A percentile compares a stretch with the other conserved stretches of the same genome.
phyloP scores from a whole-genome alignment of 53 echinoderm and acorn worm genomes.

The Holothuria scabra region DNA sequence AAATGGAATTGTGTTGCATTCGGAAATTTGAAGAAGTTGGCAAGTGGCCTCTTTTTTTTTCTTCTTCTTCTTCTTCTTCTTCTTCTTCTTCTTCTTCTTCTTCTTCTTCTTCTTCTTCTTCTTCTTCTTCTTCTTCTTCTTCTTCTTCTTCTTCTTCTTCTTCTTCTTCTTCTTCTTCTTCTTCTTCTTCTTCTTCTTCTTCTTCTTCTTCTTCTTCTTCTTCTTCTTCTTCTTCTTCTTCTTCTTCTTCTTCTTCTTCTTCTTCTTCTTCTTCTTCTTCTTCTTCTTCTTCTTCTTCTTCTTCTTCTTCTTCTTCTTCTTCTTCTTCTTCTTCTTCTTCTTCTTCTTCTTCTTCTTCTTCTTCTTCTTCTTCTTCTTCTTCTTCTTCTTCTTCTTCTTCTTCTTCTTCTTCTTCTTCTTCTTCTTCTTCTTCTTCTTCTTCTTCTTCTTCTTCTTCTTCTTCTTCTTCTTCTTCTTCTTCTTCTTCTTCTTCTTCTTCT shows the following conservation, averaged over 20 bases:
- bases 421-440: constrained; percentile 7
- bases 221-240: constrained; percentile 5
- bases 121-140: constrained; percentile 22
- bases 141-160: constrained; percentile 5
- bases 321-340: not conserved
- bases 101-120: constrained; percentile 12
- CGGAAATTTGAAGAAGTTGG: too few relatives aligned
- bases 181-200: constrained; percentile 20
- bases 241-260: constrained; percentile 9
- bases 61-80: constrained; percentile 12
- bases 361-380: constrained; percentile 18
- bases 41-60: not conserved
- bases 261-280: constrained; percentile 17
- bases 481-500: constrained; percentile 12
- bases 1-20: too few relatives aligned
- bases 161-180: constrained; percentile 11
- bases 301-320: constrained; percentile 15
- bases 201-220: constrained; percentile 25
- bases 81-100: constrained; percentile 12
- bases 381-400: not conserved
- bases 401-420: not conserved
- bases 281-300: constrained; percentile 8
- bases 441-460: not conserved
- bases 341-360: not conserved
- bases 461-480: not conserved